Conservation (phyloP, 2,888 invertebrate genomes). For the Adela reaumurella region DNA sequence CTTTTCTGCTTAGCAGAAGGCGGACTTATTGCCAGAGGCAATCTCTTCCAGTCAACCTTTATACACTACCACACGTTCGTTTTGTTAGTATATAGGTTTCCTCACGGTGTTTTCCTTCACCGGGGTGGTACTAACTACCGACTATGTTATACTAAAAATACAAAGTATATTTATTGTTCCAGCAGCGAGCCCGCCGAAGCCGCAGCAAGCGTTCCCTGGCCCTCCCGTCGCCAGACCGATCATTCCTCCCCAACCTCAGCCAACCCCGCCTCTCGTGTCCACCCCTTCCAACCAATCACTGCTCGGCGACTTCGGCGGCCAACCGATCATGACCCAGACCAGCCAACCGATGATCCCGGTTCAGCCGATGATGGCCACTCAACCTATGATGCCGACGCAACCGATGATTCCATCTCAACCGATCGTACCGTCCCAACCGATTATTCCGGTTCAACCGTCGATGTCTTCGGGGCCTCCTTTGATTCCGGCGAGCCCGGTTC, state of each 20-base stretch:
- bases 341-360: too few relatives aligned
- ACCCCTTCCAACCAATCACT: conserved; percentile 20
- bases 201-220: conserved; percentile 29
- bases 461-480: conserved; percentile 1
- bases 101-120: too few relatives aligned
- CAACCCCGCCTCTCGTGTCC: conserved; percentile 21
- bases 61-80: too few relatives aligned
- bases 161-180: too few relatives aligned
- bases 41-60: too few relatives aligned
- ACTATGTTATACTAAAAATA: too few relatives aligned
- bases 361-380: conserved; percentile 10
- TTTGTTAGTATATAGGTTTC: too few relatives aligned
- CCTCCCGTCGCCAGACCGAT: conserved; percentile 32
- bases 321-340: conserved; percentile 12
- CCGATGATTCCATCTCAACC: conserved; percentile 6
- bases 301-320: conserved; percentile 23
- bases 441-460: conserved; percentile 5
- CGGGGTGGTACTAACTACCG: too few relatives aligned
- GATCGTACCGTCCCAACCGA: conserved; percentile 5
- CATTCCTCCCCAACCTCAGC: conserved; percentile 34
- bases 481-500: conserved; percentile 4
- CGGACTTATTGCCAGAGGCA: too few relatives aligned
- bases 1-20: too few relatives aligned
- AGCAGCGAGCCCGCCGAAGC: conserved; percentile 18
- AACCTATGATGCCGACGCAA: conserved; percentile 18